Percentiles rank a stretch among this genome's conserved stretches.
These are phyloP conservation scores for Erpetoichthys calabaricus DNA, from an alignment of 2,797 vertebrate genomes.

Conservation along the genomic window DNA sequence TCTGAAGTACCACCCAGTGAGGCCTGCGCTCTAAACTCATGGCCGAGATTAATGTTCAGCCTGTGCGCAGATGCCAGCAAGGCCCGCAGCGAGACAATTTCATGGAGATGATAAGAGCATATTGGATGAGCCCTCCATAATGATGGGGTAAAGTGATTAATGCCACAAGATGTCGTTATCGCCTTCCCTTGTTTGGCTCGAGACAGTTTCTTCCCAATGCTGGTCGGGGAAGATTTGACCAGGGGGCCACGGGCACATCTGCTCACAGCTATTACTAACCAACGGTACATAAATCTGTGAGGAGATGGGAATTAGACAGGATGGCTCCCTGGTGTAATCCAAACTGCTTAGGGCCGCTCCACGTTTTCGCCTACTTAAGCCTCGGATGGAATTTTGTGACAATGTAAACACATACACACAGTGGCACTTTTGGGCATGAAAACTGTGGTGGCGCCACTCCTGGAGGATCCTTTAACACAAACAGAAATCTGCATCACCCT, in stretches of 20 bases:
- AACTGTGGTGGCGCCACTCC: too few relatives aligned
- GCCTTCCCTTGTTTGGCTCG: neutral
- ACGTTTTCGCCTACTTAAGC: too few relatives aligned
- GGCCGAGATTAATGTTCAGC: constrained; percentile 5
- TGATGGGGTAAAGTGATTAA: neutral
- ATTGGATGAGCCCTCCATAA: neutral
- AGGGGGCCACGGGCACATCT: constrained; percentile 50
- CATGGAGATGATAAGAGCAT: neutral
- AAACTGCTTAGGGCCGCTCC: neutral
- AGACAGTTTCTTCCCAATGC: neutral
- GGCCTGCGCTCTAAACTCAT: neutral
- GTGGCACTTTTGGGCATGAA: too few relatives aligned
- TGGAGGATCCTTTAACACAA: too few relatives aligned
- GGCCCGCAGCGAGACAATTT: constrained; percentile 1
- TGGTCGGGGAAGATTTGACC: constrained; percentile 33
- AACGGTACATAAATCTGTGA: constrained; percentile 39
- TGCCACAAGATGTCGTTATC: neutral
- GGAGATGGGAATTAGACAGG: constrained; percentile 13
- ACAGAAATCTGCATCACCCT: too few relatives aligned
- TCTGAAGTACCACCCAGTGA: neutral
- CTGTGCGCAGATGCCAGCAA: constrained; percentile 5
- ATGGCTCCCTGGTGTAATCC: constrained; percentile 6
- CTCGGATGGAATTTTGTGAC: too few relatives aligned
- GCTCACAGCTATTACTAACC: constrained; percentile 40
- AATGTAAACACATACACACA: too few relatives aligned